Percentiles rank a stretch among this genome's conserved stretches.
These are phyloP conservation scores for Agrochola circellaris DNA, from an alignment of 2,888 invertebrate species.

Conservation along the genomic window DNA sequence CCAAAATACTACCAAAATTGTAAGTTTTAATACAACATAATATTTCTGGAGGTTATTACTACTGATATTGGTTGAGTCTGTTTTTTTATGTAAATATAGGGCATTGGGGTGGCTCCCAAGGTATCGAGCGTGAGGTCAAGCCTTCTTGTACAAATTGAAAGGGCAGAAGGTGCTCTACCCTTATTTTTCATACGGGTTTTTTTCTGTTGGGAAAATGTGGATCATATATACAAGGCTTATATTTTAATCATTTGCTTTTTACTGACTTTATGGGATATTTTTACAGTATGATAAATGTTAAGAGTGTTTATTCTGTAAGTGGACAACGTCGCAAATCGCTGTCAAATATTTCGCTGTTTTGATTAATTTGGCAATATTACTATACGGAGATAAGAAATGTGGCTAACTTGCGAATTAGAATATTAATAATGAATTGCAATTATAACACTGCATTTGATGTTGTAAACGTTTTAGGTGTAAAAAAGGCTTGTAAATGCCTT, in stretches of 20 bases:
- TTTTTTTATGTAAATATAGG: conserved; percentile 58
- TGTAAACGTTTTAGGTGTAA: too few relatives aligned
- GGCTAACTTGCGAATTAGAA: too few relatives aligned
- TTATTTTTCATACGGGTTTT: conserved; percentile 35
- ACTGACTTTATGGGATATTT: background rate
- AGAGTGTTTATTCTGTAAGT: too few relatives aligned
- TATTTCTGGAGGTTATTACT: conserved; percentile 41
- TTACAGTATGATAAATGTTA: background rate
- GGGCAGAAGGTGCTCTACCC: conserved; percentile 3
- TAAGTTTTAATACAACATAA: conserved; percentile 27
- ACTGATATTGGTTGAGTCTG: conserved; percentile 50
- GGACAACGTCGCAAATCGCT: too few relatives aligned
- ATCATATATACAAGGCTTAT: background rate
- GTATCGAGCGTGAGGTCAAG: conserved; percentile 47
- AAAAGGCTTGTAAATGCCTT: too few relatives aligned
- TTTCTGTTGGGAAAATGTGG: conserved; percentile 21
- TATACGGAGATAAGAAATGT: too few relatives aligned
- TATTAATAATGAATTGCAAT: too few relatives aligned
- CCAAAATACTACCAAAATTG: background rate
- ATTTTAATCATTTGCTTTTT: background rate
- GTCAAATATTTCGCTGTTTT: too few relatives aligned
- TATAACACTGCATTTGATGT: too few relatives aligned
- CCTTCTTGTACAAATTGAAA: conserved; percentile 51
- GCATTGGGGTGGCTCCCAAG: conserved; percentile 34
- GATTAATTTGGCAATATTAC: too few relatives aligned